phyloP scores from a whole-genome alignment of 2,113 vertebrate species.

The Illadopsis cleaveri region DNA sequence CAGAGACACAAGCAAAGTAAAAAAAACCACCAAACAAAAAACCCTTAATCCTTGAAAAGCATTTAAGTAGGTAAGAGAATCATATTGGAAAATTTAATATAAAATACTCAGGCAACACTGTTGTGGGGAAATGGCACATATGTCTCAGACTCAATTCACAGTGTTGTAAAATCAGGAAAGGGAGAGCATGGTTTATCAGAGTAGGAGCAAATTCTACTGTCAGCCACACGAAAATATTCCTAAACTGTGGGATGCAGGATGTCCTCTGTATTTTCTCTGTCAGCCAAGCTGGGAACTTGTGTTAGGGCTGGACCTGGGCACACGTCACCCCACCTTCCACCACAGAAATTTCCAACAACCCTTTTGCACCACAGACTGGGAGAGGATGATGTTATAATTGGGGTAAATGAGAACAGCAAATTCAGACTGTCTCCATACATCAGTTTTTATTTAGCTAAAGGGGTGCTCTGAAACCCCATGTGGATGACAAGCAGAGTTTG shows the following conservation, averaged over 20 bases:
- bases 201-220: accelerated
- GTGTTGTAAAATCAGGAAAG: not conserved
- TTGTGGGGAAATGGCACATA: accelerated
- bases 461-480: accelerated
- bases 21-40: not conserved
- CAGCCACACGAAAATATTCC: not conserved
- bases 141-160: not conserved
- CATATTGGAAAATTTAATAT: not conserved
- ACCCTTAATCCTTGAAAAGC: not conserved
- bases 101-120: not conserved
- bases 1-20: not conserved
- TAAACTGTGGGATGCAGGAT: not conserved
- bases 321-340: not conserved
- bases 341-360: not conserved
- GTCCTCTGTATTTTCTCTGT: not conserved
- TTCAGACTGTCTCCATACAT: not conserved
- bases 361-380: not conserved
- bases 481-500: not conserved
- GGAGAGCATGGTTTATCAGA: not conserved
- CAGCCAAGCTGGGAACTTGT: not conserved
- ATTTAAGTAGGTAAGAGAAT: not conserved
- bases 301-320: not conserved
- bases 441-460: not conserved
- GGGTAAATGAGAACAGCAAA: not conserved
- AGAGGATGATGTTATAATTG: not conserved